Evolutionary conservation across 2,797 vertebrate genomes (phyloP), one percentile per base, ranked within the genome.

Genomic region (Megaceryle alcyon): DNA sequence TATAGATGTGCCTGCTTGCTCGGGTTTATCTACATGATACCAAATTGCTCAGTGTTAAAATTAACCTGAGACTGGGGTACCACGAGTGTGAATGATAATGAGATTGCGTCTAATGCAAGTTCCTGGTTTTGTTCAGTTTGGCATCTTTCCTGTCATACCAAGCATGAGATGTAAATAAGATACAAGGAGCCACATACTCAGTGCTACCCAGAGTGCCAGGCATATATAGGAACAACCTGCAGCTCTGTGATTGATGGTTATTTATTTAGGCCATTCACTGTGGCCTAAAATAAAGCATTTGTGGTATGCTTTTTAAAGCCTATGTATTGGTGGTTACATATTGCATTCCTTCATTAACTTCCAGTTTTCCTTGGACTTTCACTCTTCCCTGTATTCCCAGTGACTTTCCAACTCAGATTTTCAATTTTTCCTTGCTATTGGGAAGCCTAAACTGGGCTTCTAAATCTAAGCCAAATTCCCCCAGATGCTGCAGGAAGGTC

Each of bases 11-110:
- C 29, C 79, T 12, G 14, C 64, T 43, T 63, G 23, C 82, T 73
- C 0, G 0, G 29, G 43, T 7, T 41, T 83, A 8, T n/a, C 54
- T 29, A 6, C 17, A 0, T 0, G 12, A 8, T 4, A 4, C n/a
- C 29, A 43, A 46, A 8, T 18, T 15, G 13, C 22, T 88, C 44
- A 10, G 44, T 14, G 48, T 7, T 89, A 10, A 14, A 65, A 51
- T n/a, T 37, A 31, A 2, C 43, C 64, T 20, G 57, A 43, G 37
- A 20, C 68, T 17, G 23, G 2, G 4, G 12, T 79, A 25, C 49
- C 76, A 37, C 4, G 8, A 59, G 5, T 13, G 41, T 33, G 43
- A 20, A 18, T 43, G 64, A 14, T 13, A n/a, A 20, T 4, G 66
- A 48, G 31, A n/a, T 82, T 0, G 2, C 12, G 56, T 70, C 63